Evolutionary conservation across 1,140 invertebrate species (phyloP), one percentile per base, ranked within the genome.

Genomic region (Rhysida immarginata): DNA sequence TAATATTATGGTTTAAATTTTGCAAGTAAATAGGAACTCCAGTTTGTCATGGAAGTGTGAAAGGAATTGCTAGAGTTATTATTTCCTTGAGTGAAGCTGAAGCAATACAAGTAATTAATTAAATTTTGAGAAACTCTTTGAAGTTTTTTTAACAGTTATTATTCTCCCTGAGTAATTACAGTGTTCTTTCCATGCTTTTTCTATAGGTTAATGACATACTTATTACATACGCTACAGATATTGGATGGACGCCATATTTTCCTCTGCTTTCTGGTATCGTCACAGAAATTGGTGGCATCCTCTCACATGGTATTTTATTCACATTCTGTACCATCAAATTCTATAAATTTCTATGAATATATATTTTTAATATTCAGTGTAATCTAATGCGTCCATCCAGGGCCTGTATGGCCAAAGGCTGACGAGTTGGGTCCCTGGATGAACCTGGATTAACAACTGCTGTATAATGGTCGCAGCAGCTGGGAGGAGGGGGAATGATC

Each of bases 181-280:
- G 56, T 21, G 13, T 18, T 54, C 13, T 20, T 8, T n/a, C n/a
- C n/a, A n/a, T n/a, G n/a, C n/a, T n/a, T 50, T 41, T 25, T n/a
- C 60, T 68, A 50, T 61, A 77, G 68, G 61, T 62, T 45, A 84
- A 83, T 1, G 86, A 91, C 64, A 78, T 92, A 59, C 70, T 91
- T 43, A 81, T 92, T 55, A 87, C 86, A 0, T 72, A 77, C 54
- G 77, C 77, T 20, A 91, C 86, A 0, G 87, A 92, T 65, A 84
- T 91, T 55, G 86, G 82, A 16, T 92, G 87, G 87, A 82, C 82
- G 18, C 86, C 87, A 1, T 90, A 87, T 66, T 92, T 91, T 64
- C 85, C 87, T 0, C 72, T 91, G 5, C 67, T 91, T 2, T 70
- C 75, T 1, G 88, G 86, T 18, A 76, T 92, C 14, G 81, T 88